Evolutionary conservation across 2,888 invertebrate genomes (phyloP).

Genomic region (Leptinotarsa haldemani): DNA sequence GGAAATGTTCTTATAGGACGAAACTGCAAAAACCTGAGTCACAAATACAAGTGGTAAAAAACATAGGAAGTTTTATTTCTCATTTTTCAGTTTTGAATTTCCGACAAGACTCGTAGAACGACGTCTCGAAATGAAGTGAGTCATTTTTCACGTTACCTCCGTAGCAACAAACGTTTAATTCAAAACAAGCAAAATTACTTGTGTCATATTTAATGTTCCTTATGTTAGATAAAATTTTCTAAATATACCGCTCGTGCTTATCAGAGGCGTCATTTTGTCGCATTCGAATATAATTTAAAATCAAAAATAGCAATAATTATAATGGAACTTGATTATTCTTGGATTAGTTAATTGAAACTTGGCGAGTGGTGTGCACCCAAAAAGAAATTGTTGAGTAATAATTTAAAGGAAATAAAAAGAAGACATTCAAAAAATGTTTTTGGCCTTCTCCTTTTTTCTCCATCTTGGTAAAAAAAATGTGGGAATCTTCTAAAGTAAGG

Average conservation of each 20-base stretch:
- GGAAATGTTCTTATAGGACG: no score
- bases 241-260: constrained; percentile 30
- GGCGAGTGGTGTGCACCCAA: not conserved
- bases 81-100: not conserved
- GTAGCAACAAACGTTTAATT: constrained; percentile 7
- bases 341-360: not conserved
- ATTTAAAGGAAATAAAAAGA: not conserved
- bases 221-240: constrained; percentile 34
- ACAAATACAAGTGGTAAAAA: no score
- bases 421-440: not conserved
- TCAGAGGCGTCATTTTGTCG: constrained; percentile 38
- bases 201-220: constrained; percentile 22
- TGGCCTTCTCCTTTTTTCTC: no score
- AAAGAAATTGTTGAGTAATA: not conserved
- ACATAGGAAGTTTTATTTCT: not conserved
- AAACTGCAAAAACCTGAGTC: no score
- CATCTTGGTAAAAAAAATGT: no score
- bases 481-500: no score
- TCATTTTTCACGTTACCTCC: not conserved
- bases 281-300: constrained; percentile 28
- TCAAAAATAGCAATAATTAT: constrained; percentile 27
- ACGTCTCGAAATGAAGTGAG: not conserved
- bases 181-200: constrained; percentile 16
- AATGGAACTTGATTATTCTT: not conserved
- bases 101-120: no score